These are phyloP conservation scores for Chelmon rostratus DNA, from an alignment of 2,797 vertebrate genomes.

Conservation along the genomic window DNA sequence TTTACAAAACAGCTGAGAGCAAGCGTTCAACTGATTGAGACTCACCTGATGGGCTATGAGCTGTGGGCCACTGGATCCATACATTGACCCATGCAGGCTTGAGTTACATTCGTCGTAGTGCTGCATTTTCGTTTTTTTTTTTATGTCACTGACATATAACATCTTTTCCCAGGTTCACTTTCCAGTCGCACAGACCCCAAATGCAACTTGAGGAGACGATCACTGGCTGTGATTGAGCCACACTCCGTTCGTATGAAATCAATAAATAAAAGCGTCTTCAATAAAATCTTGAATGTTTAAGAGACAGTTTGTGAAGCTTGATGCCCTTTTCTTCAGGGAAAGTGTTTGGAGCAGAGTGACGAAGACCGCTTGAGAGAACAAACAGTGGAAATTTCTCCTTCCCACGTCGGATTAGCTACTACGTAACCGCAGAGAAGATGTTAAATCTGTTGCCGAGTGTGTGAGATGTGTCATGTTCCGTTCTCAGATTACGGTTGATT, in stretches of 20 bases:
- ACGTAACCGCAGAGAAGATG: not conserved
- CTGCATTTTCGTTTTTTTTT: conserved; percentile 45
- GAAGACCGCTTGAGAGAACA: conserved; percentile 18
- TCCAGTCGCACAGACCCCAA: conserved; percentile 30
- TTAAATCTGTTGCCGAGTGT: not conserved
- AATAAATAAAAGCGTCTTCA: not conserved
- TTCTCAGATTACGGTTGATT: not conserved
- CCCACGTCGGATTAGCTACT: not conserved
- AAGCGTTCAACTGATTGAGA: conserved; percentile 50
- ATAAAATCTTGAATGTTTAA: not conserved
- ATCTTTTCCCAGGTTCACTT: conserved; percentile 40
- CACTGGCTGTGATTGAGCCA: not conserved
- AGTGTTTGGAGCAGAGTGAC: conserved; percentile 5
- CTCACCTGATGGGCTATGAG: conserved; percentile 62
- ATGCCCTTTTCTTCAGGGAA: not conserved
- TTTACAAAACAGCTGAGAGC: conserved; percentile 44
- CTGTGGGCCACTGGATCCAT: conserved; percentile 66
- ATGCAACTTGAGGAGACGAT: conserved; percentile 3
- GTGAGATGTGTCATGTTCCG: not conserved
- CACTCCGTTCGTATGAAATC: conserved; percentile 2
- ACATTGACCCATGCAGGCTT: conserved; percentile 64
- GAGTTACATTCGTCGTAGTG: conserved; percentile 61
- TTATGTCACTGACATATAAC: conserved; percentile 63
- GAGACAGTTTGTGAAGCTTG: not conserved
- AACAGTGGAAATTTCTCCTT: not conserved